Base-by-base conservation (phyloP, 2,113 vertebrate genomes). In the Melierax canorus region DNA sequence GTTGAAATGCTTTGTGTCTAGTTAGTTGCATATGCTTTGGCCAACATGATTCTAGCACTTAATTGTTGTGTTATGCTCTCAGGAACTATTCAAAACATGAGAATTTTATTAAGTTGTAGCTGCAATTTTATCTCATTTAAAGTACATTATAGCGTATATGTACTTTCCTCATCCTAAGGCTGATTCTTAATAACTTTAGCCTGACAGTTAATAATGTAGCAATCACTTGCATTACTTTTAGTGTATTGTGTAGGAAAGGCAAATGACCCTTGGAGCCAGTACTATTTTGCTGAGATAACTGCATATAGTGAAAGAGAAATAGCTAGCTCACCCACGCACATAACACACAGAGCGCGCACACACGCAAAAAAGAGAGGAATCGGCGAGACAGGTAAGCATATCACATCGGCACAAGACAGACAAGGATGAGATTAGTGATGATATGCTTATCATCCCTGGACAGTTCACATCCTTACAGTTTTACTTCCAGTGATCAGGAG, bases 51-150 rank as follows among this genome's bases (percentile, higher is more conserved):
- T 90, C 12, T 41, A 48, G 32, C 67, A 62, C 38, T 69, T 94
- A 69, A 88, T 74, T 73, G 45, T 53, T 77, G 43, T 64, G 30
- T 69, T 94, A 77, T 18, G 24, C 45, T 86, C 67, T 73, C 67
- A 73, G 82, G 30, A 50, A 93, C 53, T 79, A 76, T 83, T 86
- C 45, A 83, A 92, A 95, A 92, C 66, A 86, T 15, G 39, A 73
- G 53, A 73, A 60, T 86, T 92, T 88, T 80, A 95, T 88, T 86
- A 88, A 73, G 58, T 24, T 93, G 59, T 55, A 94, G 46, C 30
- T 83, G 24, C 27, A 93, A 45, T 93, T 93, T 86, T 90, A 86
- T 88, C 71, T 82, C 68, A 80, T 71, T 92, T 95, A 58, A 91
- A 94, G 63, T 66, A 88, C 55, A 62, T 91, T 77, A 69, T 39